phyloP scores from a whole-genome alignment of 2,113 vertebrate species.

The Camelus bactrianus region DNA sequence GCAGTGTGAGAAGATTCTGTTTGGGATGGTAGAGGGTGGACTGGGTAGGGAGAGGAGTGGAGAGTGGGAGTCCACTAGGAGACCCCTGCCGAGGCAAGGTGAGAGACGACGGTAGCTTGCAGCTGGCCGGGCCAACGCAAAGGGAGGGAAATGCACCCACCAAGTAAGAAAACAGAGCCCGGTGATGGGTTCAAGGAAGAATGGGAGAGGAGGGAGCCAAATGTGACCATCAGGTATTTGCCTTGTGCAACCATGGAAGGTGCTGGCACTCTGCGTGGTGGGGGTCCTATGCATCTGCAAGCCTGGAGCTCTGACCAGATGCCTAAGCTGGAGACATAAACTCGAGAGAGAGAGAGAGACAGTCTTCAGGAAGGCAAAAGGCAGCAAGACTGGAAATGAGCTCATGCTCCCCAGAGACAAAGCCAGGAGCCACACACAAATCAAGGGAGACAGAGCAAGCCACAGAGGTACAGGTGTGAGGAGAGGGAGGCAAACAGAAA shows the following conservation, averaged over 20 bases:
- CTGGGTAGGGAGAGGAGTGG: accelerated
- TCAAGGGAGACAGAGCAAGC: background rate
- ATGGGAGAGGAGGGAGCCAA: background rate
- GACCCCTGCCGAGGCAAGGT: background rate
- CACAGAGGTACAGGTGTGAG: accelerated
- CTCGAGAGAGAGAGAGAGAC: background rate
- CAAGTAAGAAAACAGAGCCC: background rate
- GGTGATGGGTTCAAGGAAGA: background rate
- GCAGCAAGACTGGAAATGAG: background rate
- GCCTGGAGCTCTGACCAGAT: background rate
- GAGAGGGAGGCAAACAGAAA: background rate
- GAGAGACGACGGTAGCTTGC: background rate
- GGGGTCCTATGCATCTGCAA: too few species aligned
- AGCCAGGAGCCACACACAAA: background rate
- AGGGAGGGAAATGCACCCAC: background rate
- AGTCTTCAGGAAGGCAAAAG: background rate
- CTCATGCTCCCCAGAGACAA: background rate
- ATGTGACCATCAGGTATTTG: background rate
- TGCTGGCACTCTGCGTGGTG: background rate
- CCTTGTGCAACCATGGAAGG: accelerated
- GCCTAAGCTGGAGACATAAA: background rate
- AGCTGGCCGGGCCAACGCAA: background rate
- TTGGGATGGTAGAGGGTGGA: background rate
- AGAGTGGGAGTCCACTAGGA: background rate
- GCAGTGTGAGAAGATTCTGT: background rate